Conservation (phyloP, 2,113 vertebrate genomes). For the Anolis carolinensis region DNA sequence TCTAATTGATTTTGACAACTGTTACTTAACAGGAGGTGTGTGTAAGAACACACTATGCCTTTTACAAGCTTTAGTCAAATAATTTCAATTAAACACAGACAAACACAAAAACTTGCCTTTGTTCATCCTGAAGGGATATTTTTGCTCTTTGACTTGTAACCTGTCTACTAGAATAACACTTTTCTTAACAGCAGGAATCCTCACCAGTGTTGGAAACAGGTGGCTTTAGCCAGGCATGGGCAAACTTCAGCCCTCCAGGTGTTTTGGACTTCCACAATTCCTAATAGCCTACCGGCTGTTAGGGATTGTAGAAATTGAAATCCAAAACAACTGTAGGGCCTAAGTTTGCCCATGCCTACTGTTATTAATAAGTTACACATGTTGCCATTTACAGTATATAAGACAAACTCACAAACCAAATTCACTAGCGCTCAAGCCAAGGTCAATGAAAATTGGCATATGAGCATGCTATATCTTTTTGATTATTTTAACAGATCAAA, state of each 20-base stretch:
- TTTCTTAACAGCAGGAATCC: neutral
- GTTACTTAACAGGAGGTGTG: neutral
- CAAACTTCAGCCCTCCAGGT: too few species aligned
- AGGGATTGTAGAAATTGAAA: too few species aligned
- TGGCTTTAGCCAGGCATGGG: too few species aligned
- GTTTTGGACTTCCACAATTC: too few species aligned
- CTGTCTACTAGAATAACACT: neutral
- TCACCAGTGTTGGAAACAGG: neutral
- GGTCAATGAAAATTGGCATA: neutral
- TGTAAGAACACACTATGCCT: neutral
- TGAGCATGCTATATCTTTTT: neutral
- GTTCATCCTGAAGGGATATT: neutral
- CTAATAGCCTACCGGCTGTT: too few species aligned
- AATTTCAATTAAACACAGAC: neutral
- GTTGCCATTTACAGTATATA: neutral
- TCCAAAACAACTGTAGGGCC: too few species aligned
- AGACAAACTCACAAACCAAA: slow-evolving; percentile 1
- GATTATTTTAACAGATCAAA: neutral
- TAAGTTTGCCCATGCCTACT: too few species aligned
- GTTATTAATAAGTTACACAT: neutral
- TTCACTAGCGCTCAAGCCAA: neutral
- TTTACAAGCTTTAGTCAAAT: neutral
- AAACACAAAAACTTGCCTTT: neutral
- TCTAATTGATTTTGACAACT: neutral
- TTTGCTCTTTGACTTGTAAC: neutral